Evolutionary conservation across 2,888 invertebrate genomes (phyloP).

Genomic region (Cephus nigrinus): DNA sequence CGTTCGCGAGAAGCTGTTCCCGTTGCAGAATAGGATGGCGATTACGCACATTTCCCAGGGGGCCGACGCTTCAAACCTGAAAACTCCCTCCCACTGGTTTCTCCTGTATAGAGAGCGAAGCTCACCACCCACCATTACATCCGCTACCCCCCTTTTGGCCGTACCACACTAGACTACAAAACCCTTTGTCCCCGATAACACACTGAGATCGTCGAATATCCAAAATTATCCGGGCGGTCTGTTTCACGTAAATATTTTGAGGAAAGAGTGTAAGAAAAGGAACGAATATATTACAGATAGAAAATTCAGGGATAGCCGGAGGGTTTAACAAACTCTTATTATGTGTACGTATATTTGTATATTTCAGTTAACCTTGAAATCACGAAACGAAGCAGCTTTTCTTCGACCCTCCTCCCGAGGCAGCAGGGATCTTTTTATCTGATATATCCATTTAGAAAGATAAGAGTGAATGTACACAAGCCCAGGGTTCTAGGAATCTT

Average conservation of each 20-base stretch:
- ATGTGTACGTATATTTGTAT: background rate
- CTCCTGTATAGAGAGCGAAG: background rate
- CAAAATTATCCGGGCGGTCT: background rate
- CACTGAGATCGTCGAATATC: background rate
- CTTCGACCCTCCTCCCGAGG: background rate
- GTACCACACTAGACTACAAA: background rate
- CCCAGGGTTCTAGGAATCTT: background rate
- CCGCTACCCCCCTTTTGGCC: background rate
- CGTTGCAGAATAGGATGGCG: conserved; percentile 52
- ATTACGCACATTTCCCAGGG: conserved; percentile 64
- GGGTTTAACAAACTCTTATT: background rate
- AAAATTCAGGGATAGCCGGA: too few species aligned
- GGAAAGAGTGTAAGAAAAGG: background rate
- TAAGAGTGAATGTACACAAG: conserved; percentile 5
- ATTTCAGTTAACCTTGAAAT: too few species aligned
- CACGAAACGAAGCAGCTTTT: background rate
- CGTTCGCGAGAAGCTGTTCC: conserved; percentile 43
- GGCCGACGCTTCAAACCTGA: conserved; percentile 44
- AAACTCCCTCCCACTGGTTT: conserved; percentile 10
- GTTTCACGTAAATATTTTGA: background rate
- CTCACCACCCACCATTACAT: background rate
- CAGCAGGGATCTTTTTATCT: background rate
- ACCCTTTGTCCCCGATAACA: background rate
- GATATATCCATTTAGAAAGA: background rate
- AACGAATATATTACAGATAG: background rate